Conservation (phyloP, 1,140 invertebrate genomes). For the Batillaria attramentaria region DNA sequence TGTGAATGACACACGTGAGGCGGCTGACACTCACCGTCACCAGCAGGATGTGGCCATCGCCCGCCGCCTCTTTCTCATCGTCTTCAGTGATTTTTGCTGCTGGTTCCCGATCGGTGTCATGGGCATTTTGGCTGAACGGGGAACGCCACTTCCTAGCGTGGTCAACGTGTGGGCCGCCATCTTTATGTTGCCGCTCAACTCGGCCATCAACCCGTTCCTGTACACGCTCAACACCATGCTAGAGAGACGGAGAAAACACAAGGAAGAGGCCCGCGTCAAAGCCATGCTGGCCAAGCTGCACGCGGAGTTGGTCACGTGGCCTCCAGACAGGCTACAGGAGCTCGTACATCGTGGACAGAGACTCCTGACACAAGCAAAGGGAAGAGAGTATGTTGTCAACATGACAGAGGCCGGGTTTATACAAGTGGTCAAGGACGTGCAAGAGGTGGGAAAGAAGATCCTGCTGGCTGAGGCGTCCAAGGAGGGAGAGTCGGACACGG, state of each 20-base stretch:
- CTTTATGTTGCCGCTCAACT: conserved; percentile 49
- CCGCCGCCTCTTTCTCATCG: conserved; percentile 35
- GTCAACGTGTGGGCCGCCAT: conserved; percentile 47
- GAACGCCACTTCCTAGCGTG: conserved; percentile 38
- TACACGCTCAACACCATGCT: conserved; percentile 41
- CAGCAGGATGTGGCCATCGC: conserved; percentile 37
- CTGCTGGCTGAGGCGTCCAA: no score
- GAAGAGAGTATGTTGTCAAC: no score
- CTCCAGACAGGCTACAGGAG: no score
- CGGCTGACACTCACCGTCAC: background rate
- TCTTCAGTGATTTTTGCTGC: conserved; percentile 40
- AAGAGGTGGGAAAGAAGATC: no score
- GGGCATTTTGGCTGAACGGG: conserved; percentile 38
- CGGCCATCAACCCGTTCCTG: conserved; percentile 50
- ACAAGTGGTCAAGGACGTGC: no score
- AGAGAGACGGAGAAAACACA: background rate
- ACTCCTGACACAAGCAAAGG: no score
- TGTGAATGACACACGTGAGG: conserved; percentile 15
- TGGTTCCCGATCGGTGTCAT: conserved; percentile 32
- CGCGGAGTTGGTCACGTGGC: background rate
- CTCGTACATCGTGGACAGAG: no score
- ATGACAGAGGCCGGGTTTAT: no score
- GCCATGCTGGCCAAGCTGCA: conserved; percentile 5
- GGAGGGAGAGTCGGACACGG: no score
- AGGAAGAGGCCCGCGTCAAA: background rate